Evolutionary conservation across 2,888 invertebrate species (phyloP).

Genomic region (Hydropsyche betteni): DNA sequence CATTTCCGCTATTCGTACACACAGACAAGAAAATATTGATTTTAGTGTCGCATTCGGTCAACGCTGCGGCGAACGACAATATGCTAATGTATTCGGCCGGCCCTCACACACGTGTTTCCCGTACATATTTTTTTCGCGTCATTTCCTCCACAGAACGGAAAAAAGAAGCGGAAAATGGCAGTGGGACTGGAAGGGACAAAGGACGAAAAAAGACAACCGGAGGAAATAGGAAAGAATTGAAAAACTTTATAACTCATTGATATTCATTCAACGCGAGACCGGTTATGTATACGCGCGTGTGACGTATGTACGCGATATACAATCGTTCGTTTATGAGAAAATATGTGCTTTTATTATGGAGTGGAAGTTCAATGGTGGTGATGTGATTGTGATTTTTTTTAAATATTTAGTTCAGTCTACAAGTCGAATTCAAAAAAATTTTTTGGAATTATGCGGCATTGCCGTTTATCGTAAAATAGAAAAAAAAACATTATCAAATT

Average conservation of each 20-base stretch:
- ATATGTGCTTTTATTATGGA: no score
- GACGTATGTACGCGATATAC: not conserved
- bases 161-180: not conserved
- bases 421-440: no score
- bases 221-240: conserved; percentile 41
- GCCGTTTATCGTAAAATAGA: no score
- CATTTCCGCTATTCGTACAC: no score
- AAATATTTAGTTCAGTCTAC: no score
- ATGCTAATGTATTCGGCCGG: not conserved
- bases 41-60: conserved; percentile 11
- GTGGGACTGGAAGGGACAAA: no score
- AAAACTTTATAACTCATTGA: conserved; percentile 50
- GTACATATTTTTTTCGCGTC: not conserved
- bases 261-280: conserved; percentile 46
- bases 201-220: not conserved
- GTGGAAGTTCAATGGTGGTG: no score
- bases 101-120: conserved; percentile 2
- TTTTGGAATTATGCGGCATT: no score
- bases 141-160: not conserved
- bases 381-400: no score
- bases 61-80: conserved; percentile 5
- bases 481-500: no score
- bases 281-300: conserved; percentile 35
- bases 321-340: no score
- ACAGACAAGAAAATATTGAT: no score